Evolutionary conservation across 2,797 vertebrate species (phyloP).

Genomic region (Aplochiton taeniatus): DNA sequence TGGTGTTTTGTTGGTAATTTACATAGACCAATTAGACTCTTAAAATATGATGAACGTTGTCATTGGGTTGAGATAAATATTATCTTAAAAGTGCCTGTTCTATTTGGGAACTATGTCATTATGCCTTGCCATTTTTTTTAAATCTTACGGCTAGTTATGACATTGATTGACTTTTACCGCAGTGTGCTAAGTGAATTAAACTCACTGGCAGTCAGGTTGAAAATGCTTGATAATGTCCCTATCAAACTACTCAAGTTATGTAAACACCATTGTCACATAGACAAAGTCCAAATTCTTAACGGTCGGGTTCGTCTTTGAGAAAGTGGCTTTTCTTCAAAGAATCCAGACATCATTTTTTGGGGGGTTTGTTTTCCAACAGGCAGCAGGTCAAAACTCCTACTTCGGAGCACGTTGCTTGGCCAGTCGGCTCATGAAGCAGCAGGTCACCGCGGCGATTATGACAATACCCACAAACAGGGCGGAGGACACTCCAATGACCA

Average conservation of each 20-base stretch:
- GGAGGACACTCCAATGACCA: conserved; percentile 81
- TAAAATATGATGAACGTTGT: not conserved
- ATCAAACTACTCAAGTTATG: too few species aligned
- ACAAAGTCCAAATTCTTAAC: too few species aligned
- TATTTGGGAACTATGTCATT: not conserved
- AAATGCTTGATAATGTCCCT: too few species aligned
- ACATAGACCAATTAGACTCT: not conserved
- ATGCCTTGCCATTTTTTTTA: too few species aligned
- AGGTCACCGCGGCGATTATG: conserved; percentile 84
- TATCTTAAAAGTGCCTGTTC: not conserved
- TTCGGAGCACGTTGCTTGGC: conserved; percentile 69
- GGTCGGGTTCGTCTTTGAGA: too few species aligned
- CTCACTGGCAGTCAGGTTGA: too few species aligned
- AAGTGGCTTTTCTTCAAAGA: too few species aligned
- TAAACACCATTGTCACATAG: too few species aligned
- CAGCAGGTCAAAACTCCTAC: conserved; percentile 33
- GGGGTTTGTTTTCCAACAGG: conserved; percentile 9
- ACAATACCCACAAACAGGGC: conserved; percentile 84
- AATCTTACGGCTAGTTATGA: too few species aligned
- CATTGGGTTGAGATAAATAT: conserved; percentile 3
- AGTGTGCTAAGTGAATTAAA: too few species aligned
- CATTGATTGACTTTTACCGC: too few species aligned
- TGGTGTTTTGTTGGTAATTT: not conserved
- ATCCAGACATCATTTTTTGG: not conserved
- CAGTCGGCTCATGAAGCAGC: conserved; percentile 88